Conservation (phyloP, 1,140 invertebrate genomes). For the Cydia pomonella region DNA sequence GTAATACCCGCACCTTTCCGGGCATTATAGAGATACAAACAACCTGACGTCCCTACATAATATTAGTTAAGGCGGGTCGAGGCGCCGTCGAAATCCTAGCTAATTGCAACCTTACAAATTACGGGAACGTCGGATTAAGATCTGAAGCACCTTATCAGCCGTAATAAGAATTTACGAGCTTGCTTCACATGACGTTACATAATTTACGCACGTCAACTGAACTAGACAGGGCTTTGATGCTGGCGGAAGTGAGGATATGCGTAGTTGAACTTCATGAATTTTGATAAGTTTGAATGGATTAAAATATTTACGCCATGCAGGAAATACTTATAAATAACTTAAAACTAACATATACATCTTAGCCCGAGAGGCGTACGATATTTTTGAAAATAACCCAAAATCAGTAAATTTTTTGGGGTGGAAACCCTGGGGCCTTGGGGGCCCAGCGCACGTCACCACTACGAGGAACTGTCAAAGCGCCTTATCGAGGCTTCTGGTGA, state of each 20-base stretch:
- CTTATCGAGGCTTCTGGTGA: too few relatives aligned
- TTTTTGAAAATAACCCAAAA: too few relatives aligned
- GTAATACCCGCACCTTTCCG: not conserved
- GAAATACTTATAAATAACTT: too few relatives aligned
- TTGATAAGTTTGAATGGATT: not conserved
- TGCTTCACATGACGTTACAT: conserved; percentile 17
- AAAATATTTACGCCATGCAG: not conserved
- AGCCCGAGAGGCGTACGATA: too few relatives aligned
- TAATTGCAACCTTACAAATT: conserved; percentile 32
- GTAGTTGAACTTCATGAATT: conserved; percentile 15
- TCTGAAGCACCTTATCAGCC: conserved; percentile 28
- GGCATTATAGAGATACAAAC: not conserved
- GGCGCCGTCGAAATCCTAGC: conserved; percentile 10
- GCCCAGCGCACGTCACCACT: too few relatives aligned
- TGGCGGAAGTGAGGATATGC: not conserved
- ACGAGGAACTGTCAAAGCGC: too few relatives aligned
- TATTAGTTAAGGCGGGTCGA: conserved; percentile 15
- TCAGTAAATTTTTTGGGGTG: too few relatives aligned
- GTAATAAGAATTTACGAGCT: conserved; percentile 30
- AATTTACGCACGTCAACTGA: conserved; percentile 28
- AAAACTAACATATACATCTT: too few relatives aligned
- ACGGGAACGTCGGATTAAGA: conserved; percentile 28
- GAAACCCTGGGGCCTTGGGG: too few relatives aligned
- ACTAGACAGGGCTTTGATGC: not conserved
- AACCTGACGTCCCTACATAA: conserved; percentile 22